Conservation (phyloP, 2,113 vertebrate species). For the Galeopterus variegatus region DNA sequence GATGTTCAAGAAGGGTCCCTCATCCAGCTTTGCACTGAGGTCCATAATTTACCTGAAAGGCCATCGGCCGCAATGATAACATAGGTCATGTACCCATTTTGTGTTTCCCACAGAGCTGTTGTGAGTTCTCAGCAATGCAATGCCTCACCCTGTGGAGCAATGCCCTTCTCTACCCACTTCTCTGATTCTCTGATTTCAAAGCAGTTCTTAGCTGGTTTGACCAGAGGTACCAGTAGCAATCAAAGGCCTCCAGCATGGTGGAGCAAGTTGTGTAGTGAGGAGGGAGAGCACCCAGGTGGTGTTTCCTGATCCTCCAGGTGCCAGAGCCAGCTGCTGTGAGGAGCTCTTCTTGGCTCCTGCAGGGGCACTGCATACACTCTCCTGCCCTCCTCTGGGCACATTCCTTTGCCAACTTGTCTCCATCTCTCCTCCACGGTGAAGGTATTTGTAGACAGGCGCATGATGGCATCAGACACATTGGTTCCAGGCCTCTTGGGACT, state of each 20-base stretch:
- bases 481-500: not conserved
- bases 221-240: not conserved
- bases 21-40: not conserved
- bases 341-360: not conserved
- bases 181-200: not conserved
- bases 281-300: not conserved
- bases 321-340: too few relatives aligned
- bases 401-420: not conserved
- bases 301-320: not conserved
- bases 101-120: not conserved
- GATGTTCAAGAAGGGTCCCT: not conserved
- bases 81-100: not conserved
- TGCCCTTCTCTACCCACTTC: not conserved
- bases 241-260: not conserved
- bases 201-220: not conserved
- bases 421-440: not conserved
- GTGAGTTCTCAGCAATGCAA: not conserved
- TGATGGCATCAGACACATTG: not conserved
- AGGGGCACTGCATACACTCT: fast-evolving
- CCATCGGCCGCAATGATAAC: not conserved
- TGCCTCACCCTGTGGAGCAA: fast-evolving
- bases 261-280: not conserved
- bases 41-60: not conserved
- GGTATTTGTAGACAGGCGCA: not conserved
- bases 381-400: not conserved